Base-by-base conservation (phyloP, 2,888 invertebrate species). In the Oligia strigilis region DNA sequence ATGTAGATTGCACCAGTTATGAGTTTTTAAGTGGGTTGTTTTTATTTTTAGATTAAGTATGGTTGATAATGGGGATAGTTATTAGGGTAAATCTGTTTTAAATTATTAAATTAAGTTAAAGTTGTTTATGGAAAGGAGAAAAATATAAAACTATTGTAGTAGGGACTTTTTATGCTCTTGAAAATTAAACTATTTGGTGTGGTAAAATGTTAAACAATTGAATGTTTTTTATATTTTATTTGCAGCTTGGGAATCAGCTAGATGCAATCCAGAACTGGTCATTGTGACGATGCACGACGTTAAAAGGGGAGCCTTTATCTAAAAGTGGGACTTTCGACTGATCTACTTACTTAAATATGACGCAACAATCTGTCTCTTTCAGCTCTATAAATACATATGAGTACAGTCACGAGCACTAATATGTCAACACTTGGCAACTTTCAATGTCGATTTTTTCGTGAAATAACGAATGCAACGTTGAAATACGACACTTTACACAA, bases 21-120 rank as follows among this genome's bases (percentile, higher is more conserved):
- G 65, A 17, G 65, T 83, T 73, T 82, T 71, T 67, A 83, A 80
- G 80, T 83, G 62, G 17, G 19, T 13, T 70, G 58, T 13, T 36
- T 13, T 72, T 58, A 70, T 65, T 75, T 70, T 71, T 11, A 64
- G 36, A 73, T 67, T 29, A 46, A 1, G 4, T 64, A 29, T 62
- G 13, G 19, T 52, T 19, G 52, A 14, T 75, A 80, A 81, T 69
- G 13, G 55, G 14, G 2, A 65, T 52, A 70, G 23, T 60, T 1
- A 66, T 83, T 80, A 83, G n/a, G 23, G 23, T 46, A n/a, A 62
- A 17, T 60, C 14, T 52, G 9, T 52, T 55, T 19, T 40, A 19
- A 0, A 9, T 64, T 40, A 13, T 58, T n/a, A n/a, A 36, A 55
- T 65, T 43, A 62, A 62, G n/a, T n/a, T 6, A 62, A n/a, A 62